These are phyloP conservation scores for Antechinus stuartii DNA, from an alignment of 2,113 vertebrate species.

Conservation along the genomic window DNA sequence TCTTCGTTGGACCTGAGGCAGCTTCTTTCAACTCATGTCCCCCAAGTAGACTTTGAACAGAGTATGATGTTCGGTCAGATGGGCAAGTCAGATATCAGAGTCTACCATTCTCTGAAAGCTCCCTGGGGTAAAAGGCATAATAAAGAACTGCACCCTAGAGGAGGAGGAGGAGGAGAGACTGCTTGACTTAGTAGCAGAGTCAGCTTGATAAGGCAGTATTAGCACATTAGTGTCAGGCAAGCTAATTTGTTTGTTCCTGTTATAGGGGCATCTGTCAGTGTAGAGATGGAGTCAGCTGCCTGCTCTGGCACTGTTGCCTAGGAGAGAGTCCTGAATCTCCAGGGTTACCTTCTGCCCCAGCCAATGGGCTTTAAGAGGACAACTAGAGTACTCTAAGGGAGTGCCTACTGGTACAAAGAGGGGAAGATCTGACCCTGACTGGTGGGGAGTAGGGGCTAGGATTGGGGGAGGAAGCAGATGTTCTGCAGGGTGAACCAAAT, in stretches of 20 bases:
- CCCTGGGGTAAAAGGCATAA: neutral
- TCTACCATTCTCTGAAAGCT: neutral
- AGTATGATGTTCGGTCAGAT: neutral
- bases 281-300: neutral
- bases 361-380: conserved; percentile 9
- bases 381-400: neutral
- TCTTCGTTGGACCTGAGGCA: neutral
- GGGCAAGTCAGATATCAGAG: neutral
- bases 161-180: neutral
- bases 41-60: neutral
- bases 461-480: neutral
- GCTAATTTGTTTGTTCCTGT: conserved; percentile 37
- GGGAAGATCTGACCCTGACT: neutral
- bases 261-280: conserved; percentile 46
- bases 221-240: neutral
- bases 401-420: neutral
- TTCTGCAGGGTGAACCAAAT: neutral
- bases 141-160: neutral
- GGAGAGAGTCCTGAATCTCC: conserved; percentile 25
- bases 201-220: conserved; percentile 12
- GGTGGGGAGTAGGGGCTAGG: neutral
- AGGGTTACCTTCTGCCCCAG: neutral
- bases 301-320: conserved; percentile 11
- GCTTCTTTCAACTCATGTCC: neutral
- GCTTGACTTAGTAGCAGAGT: neutral